These are phyloP conservation scores for Serranus cabrilla DNA, from an alignment of 2,797 vertebrate genomes.

Conservation along the genomic window DNA sequence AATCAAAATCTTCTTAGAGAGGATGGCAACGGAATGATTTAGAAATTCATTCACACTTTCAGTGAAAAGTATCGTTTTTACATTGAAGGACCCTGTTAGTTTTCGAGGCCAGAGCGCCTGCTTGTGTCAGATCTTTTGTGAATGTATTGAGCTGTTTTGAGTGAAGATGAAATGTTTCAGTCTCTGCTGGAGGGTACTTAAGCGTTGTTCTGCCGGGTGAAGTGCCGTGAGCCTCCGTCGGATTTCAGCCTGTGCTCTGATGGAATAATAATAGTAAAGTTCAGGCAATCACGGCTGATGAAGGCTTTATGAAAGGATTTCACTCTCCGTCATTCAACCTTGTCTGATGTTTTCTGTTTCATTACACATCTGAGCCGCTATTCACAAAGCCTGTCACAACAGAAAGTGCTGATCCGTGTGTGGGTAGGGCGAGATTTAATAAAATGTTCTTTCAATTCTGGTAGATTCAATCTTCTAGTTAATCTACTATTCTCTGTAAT, in stretches of 20 bases:
- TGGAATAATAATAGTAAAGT: constrained; percentile 27
- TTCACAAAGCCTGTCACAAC: constrained; percentile 52
- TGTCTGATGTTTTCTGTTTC: constrained; percentile 58
- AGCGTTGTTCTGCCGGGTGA: constrained; percentile 1
- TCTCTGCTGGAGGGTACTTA: not conserved
- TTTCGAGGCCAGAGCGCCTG: not conserved
- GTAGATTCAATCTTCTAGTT: constrained; percentile 43
- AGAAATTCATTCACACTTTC: not conserved
- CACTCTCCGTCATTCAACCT: constrained; percentile 49
- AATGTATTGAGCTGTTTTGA: not conserved
- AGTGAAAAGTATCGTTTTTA: not conserved
- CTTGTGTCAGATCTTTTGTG: not conserved
- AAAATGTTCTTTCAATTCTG: constrained; percentile 43
- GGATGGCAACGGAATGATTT: too few relatives aligned
- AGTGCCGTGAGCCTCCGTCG: not conserved
- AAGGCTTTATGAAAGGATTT: constrained; percentile 67
- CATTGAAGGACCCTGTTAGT: not conserved
- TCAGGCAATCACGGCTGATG: constrained; percentile 39
- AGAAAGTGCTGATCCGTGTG: constrained; percentile 53
- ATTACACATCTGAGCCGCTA: constrained; percentile 40
- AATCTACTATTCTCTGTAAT: constrained; percentile 53
- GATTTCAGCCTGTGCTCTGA: constrained; percentile 4
- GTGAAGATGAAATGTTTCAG: constrained; percentile 4
- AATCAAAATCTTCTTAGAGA: too few relatives aligned
- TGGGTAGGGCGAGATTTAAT: constrained; percentile 34